Conservation (phyloP, 2,113 vertebrate species). For the Alosa alosa region DNA sequence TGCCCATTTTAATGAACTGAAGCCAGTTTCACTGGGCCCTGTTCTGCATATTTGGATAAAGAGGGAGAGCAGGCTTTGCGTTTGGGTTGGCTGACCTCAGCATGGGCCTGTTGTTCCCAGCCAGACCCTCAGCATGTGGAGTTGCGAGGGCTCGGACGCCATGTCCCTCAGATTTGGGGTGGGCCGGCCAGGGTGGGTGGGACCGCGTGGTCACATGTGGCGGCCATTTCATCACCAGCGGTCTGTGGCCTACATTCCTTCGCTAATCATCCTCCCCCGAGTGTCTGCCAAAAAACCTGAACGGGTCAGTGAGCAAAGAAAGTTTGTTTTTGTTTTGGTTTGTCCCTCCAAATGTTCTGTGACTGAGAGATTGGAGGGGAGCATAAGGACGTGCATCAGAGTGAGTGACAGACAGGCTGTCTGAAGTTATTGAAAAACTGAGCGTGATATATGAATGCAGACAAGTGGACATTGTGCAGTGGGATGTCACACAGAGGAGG, state of each 20-base stretch:
- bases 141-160: too few species aligned
- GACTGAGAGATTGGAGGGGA: background rate
- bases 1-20: background rate
- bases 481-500: background rate
- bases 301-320: background rate
- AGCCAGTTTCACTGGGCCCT: background rate
- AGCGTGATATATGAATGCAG: background rate
- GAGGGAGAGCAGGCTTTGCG: background rate
- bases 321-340: background rate
- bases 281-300: background rate
- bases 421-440: too few species aligned
- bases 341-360: background rate
- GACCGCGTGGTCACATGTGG: background rate
- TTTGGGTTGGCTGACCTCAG: background rate
- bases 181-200: background rate
- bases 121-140: too few species aligned
- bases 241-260: background rate
- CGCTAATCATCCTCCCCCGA: constrained; percentile 21
- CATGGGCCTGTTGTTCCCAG: background rate
- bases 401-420: background rate
- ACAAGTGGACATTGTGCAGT: background rate
- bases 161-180: background rate
- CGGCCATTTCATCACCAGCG: background rate
- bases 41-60: background rate
- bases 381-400: background rate